Conservation (phyloP, 2,113 vertebrate species). For the Herpailurus yagouaroundi region DNA sequence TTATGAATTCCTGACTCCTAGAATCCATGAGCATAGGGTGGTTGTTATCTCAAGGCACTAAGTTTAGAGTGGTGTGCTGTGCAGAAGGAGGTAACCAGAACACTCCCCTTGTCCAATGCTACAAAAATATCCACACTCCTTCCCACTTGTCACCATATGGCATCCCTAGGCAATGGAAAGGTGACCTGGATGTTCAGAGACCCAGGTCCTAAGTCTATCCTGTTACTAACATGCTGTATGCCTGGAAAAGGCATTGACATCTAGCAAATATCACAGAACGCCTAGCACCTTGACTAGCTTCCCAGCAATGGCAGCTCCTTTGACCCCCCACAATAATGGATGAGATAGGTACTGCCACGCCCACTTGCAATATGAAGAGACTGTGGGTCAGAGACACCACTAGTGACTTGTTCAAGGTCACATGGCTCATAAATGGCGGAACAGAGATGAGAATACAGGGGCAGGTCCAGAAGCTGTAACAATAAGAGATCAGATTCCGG, state of each 20-base stretch:
- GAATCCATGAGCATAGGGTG: neutral
- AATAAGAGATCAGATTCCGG: neutral
- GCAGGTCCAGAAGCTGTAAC: neutral
- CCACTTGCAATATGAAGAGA: neutral
- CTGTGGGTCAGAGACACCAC: neutral
- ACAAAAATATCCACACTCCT: neutral
- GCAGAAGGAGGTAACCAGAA: neutral
- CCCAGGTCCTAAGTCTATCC: neutral
- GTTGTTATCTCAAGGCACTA: neutral
- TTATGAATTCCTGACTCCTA: neutral
- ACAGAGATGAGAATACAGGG: neutral
- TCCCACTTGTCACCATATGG: neutral
- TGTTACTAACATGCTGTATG: neutral
- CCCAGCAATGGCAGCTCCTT: neutral
- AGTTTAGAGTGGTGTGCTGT: neutral
- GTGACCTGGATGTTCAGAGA: neutral
- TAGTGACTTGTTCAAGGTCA: neutral
- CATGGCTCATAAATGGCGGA: neutral
- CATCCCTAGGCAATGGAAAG: neutral
- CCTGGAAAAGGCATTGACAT: neutral
- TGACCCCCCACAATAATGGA: neutral
- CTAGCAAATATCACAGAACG: neutral
- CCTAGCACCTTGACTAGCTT: neutral
- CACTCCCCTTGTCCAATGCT: neutral
- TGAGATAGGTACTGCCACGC: neutral